Conservation (phyloP, 1,140 invertebrate species). For the Drosophila tani region DNA sequence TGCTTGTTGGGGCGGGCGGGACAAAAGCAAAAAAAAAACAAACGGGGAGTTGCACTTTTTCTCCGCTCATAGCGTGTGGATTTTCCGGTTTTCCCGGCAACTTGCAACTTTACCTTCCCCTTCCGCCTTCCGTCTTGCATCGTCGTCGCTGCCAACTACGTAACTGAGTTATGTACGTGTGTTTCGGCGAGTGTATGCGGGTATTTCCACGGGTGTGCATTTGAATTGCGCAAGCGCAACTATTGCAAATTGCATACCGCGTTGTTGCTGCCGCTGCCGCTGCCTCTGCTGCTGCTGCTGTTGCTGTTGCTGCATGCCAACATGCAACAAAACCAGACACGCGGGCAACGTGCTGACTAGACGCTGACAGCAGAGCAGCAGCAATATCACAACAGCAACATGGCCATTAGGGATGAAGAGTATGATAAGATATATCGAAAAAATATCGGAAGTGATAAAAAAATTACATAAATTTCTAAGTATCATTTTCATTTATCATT, state of each 20-base stretch:
- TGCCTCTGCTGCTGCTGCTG: constrained; percentile 34
- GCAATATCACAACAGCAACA: constrained; percentile 20
- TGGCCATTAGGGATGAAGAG: constrained; percentile 8
- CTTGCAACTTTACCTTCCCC: constrained; percentile 42
- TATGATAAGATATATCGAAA: background rate
- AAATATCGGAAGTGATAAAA: background rate
- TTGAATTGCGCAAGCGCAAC: constrained; percentile 82
- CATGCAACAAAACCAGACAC: constrained; percentile 81
- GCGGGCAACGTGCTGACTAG: constrained; percentile 77
- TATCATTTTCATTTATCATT: background rate
- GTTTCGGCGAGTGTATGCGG: constrained; percentile 26
- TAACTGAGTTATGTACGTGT: constrained; percentile 73
- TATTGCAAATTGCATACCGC: constrained; percentile 82
- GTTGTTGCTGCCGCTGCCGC: constrained; percentile 28
- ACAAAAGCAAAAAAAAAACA: background rate
- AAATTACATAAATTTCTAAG: background rate
- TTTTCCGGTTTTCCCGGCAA: constrained; percentile 77
- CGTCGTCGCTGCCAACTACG: constrained; percentile 64
- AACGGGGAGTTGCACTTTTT: constrained; percentile 27
- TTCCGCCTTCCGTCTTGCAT: constrained; percentile 69
- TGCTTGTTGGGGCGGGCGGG: constrained; percentile 1
- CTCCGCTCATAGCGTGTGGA: constrained; percentile 64
- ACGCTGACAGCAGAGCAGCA: constrained; percentile 67
- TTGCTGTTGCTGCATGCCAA: constrained; percentile 79
- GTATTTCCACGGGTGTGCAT: constrained; percentile 54